Evolutionary conservation across 2,797 vertebrate species (phyloP).

Genomic region (Octomys mimax): DNA sequence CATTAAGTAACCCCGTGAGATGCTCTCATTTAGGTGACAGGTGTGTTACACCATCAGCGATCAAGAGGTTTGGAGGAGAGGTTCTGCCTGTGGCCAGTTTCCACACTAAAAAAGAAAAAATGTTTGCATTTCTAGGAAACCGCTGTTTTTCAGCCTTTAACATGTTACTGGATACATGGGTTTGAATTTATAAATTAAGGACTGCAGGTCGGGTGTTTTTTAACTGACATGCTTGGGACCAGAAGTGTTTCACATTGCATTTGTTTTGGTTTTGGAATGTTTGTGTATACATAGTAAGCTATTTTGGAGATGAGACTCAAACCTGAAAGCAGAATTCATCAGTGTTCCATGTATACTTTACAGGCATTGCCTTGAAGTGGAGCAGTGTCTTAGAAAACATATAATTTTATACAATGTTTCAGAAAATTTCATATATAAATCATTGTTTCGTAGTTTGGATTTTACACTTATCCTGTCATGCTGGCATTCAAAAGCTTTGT

Average conservation of each 20-base stretch:
- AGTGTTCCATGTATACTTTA: neutral
- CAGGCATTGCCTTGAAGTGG: neutral
- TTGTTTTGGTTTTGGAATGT: neutral
- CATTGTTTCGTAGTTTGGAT: neutral
- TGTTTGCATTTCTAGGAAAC: conserved; percentile 6
- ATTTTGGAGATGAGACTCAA: neutral
- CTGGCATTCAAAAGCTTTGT: neutral
- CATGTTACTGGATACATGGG: neutral
- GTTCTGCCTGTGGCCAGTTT: conserved; percentile 21
- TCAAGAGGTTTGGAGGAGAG: neutral
- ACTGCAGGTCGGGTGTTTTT: neutral
- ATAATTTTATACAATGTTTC: neutral
- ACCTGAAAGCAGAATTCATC: neutral
- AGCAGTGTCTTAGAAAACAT: no score
- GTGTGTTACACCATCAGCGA: neutral
- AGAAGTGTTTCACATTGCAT: neutral
- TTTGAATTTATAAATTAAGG: conserved; percentile 51
- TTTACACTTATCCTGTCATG: neutral
- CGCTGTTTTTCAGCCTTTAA: neutral
- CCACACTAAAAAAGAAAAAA: neutral
- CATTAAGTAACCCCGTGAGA: neutral
- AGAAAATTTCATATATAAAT: neutral
- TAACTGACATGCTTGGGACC: neutral
- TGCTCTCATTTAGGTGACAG: neutral
- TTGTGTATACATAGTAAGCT: neutral